These are phyloP conservation scores for Spodoptera frugiperda DNA, from an alignment of 1,140 invertebrate species.

Conservation along the genomic window DNA sequence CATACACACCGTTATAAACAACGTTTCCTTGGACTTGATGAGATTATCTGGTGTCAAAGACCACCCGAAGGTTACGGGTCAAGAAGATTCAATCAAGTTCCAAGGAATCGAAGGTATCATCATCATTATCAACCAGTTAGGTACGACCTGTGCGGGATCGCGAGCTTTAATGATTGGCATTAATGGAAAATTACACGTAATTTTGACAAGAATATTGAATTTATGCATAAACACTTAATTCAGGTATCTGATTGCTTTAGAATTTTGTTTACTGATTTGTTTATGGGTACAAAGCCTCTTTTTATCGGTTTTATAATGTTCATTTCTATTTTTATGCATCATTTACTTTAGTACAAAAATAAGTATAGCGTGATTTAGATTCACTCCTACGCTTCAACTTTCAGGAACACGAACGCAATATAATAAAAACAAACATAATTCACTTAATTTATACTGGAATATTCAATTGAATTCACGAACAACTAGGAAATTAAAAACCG, in stretches of 20 bases:
- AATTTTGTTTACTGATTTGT: no score
- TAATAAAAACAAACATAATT: neutral
- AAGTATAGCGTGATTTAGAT: no score
- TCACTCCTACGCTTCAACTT: no score
- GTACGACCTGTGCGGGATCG: conserved; percentile 8
- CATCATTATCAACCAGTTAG: conserved; percentile 13
- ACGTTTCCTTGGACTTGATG: conserved; percentile 21
- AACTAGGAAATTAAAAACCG: neutral
- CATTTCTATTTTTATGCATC: no score
- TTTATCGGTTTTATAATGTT: no score
- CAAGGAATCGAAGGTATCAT: conserved; percentile 17
- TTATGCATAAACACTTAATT: conserved; percentile 20
- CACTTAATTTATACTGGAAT: neutral
- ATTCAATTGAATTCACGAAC: neutral
- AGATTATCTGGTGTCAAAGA: conserved; percentile 20
- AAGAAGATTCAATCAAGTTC: conserved; percentile 33
- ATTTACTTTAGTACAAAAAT: no score
- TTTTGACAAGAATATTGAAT: conserved; percentile 24
- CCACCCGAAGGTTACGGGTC: conserved; percentile 14
- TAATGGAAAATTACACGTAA: conserved; percentile 13
- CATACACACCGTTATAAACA: neutral
- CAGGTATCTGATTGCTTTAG: neutral
- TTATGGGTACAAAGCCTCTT: no score
- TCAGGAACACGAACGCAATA: no score
- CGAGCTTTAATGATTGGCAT: neutral